Evolutionary conservation across 2,113 vertebrate species (phyloP).

Genomic region (Labeo catla): DNA sequence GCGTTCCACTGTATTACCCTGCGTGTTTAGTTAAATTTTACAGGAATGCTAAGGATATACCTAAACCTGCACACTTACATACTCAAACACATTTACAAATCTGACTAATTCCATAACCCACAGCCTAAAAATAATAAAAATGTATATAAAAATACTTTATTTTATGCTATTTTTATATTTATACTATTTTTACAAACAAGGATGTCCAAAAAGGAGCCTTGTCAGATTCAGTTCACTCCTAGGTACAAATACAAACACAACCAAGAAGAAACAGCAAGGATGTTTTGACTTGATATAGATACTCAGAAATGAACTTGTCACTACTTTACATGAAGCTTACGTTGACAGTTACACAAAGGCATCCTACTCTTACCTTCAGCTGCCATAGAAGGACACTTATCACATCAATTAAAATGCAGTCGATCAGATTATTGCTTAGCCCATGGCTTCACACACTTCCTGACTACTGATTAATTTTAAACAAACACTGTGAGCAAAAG

Average conservation of each 20-base stretch:
- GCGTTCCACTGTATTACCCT: too few relatives aligned
- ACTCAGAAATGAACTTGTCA: not conserved
- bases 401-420: not conserved
- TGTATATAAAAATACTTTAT: too few relatives aligned
- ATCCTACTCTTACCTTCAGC: not conserved
- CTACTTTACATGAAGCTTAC: not conserved
- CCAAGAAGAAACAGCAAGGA: not conserved
- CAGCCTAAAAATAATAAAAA: too few relatives aligned
- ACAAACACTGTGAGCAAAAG: not conserved
- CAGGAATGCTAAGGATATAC: not conserved
- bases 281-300: not conserved
- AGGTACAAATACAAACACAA: not conserved
- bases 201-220: not conserved
- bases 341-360: not conserved
- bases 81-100: not conserved
- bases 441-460: not conserved
- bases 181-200: not conserved
- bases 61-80: not conserved
- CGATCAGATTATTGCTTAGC: not conserved
- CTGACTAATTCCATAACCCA: not conserved
- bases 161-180: too few relatives aligned
- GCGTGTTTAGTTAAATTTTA: too few relatives aligned
- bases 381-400: not conserved
- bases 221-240: not conserved
- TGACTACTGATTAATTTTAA: slow-evolving; percentile 13